These are phyloP conservation scores for Bombus ignitus DNA, from an alignment of 1,140 invertebrate species.

Conservation along the genomic window DNA sequence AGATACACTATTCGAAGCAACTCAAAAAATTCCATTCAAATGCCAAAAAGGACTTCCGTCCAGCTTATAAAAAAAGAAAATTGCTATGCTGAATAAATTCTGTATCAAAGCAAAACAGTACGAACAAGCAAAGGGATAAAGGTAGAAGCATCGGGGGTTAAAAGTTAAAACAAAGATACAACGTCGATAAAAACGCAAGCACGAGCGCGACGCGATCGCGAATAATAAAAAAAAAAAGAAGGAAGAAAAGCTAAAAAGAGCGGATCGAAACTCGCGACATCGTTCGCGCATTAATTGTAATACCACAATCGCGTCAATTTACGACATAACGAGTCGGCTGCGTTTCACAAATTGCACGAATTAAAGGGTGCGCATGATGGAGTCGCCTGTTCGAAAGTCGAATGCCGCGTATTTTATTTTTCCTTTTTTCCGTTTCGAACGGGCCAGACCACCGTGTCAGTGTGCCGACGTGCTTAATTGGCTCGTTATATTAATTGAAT, in stretches of 20 bases:
- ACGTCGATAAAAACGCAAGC: not conserved
- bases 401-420: slow-evolving; percentile 22
- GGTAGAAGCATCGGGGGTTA: not conserved
- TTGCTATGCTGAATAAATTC: not conserved
- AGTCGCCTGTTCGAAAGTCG: slow-evolving; percentile 17
- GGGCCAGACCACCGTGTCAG: slow-evolving; percentile 63
- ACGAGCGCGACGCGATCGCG: not conserved
- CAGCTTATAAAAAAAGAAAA: not conserved
- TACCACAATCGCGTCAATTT: slow-evolving; percentile 48
- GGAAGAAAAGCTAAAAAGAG: not conserved
- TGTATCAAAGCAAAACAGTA: not conserved
- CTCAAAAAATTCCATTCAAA: not conserved
- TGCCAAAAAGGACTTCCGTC: no score
- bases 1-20: no score
- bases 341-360: slow-evolving; percentile 49
- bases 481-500: slow-evolving; percentile 79
- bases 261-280: not conserved
- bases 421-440: slow-evolving; percentile 29
- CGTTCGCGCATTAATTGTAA: slow-evolving; percentile 55
- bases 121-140: not conserved
- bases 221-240: not conserved
- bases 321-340: slow-evolving; percentile 35
- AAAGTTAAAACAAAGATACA: slow-evolving; percentile 1
- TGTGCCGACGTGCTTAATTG: slow-evolving; percentile 72
- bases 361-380: slow-evolving; percentile 34